Conservation (phyloP, 2,113 vertebrate genomes). For the Heliornis fulica region DNA sequence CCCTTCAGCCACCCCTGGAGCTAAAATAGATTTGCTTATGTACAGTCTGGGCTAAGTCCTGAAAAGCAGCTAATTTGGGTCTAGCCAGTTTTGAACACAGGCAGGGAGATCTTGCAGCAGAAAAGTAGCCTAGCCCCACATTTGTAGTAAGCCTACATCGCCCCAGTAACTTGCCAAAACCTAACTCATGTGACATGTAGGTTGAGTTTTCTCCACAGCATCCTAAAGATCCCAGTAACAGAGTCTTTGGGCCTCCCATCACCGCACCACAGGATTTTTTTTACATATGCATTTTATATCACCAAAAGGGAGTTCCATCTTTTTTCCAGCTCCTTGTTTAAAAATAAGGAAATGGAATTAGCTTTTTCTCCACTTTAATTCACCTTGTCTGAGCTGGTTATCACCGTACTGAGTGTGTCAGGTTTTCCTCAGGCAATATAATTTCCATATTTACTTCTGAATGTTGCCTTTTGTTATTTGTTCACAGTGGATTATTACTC, state of each 20-base stretch:
- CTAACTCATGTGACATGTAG: neutral
- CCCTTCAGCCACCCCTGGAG: neutral
- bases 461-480: neutral
- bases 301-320: neutral
- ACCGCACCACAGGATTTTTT: neutral
- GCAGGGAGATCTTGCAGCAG: neutral
- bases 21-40: neutral
- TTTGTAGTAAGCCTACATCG: neutral
- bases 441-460: neutral
- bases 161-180: neutral
- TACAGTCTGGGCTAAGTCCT: neutral
- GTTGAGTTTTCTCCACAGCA: neutral
- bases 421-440: neutral
- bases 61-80: neutral
- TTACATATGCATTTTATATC: accelerated
- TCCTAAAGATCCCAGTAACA: neutral
- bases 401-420: neutral
- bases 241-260: no score
- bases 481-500: neutral
- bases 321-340: neutral
- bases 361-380: neutral
- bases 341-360: neutral
- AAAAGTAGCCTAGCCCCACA: neutral
- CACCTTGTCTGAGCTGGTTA: neutral
- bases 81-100: neutral